Conservation (phyloP, 1,140 invertebrate genomes). For the Nasonia giraulti region DNA sequence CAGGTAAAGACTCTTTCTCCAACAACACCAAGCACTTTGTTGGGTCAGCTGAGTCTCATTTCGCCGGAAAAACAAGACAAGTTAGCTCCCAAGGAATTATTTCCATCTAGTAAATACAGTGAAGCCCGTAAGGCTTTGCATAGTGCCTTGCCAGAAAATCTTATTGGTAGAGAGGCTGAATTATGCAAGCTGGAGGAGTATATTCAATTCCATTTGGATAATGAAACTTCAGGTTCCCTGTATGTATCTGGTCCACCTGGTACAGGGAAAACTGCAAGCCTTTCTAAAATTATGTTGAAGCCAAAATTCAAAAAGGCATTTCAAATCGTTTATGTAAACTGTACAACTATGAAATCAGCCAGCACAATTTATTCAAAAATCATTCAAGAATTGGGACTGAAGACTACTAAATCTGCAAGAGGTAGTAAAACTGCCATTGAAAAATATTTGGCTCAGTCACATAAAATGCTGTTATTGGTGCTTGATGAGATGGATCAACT, state of each 20-base stretch:
- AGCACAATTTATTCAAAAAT: slow-evolving; percentile 83
- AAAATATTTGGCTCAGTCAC: slow-evolving; percentile 78
- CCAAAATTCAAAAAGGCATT: slow-evolving; percentile 77
- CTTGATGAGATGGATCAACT: slow-evolving; percentile 98
- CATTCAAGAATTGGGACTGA: slow-evolving; percentile 78
- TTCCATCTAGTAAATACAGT: slow-evolving; percentile 71
- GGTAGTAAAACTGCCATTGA: slow-evolving; percentile 79
- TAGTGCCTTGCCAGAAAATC: slow-evolving; percentile 78
- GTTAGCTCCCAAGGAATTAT: slow-evolving; percentile 61
- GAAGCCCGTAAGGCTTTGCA: slow-evolving; percentile 81
- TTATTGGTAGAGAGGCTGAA: slow-evolving; percentile 88
- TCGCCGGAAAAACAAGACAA: slow-evolving; percentile 52
- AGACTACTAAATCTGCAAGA: slow-evolving; percentile 75
- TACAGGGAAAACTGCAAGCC: slow-evolving; percentile 95
- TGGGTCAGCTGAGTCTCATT: slow-evolving; percentile 58
- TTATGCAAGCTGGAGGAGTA: slow-evolving; percentile 81
- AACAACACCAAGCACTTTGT: slow-evolving; percentile 59
- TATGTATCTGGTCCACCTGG: slow-evolving; percentile 97
- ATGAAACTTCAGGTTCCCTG: slow-evolving; percentile 84
- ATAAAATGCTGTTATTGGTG: slow-evolving; percentile 86
- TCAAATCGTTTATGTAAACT: slow-evolving; percentile 86
- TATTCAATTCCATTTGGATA: slow-evolving; percentile 80
- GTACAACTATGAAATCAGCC: slow-evolving; percentile 86
- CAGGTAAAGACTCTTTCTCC: slow-evolving; percentile 58
- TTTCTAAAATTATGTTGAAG: slow-evolving; percentile 83